Percentiles rank a stretch among this genome's conserved stretches.
Evolutionary conservation across 2,797 vertebrate species (phyloP).

Genomic region (Peromyscus eremicus): DNA sequence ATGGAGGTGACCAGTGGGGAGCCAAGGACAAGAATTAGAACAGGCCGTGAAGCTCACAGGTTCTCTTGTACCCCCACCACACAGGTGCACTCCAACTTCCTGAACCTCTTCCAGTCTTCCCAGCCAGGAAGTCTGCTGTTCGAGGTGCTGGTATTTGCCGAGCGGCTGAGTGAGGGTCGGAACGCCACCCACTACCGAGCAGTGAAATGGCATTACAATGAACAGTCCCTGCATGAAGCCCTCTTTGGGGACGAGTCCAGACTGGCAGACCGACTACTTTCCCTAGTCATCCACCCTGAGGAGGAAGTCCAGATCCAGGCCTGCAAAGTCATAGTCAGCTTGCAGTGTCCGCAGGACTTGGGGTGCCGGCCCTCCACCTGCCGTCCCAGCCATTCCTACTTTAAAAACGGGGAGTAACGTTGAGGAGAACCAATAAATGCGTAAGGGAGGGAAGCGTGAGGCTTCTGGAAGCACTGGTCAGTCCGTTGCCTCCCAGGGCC

Average conservation of each 20-base stretch:
- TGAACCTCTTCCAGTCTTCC: slow-evolving; percentile 69
- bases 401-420: not conserved
- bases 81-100: slow-evolving; percentile 71
- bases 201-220: slow-evolving; percentile 74
- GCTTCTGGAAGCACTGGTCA: not conserved
- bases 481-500: not conserved
- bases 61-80: not conserved
- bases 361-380: not conserved
- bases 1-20: not conserved
- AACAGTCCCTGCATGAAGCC: slow-evolving; percentile 53
- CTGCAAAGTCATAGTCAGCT: slow-evolving; percentile 78
- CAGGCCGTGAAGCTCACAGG: not conserved
- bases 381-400: slow-evolving; percentile 40
- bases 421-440: slow-evolving; percentile 77
- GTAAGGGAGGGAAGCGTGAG: slow-evolving; percentile 47
- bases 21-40: not conserved
- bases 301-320: slow-evolving; percentile 79
- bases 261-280: slow-evolving; percentile 65
- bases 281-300: slow-evolving; percentile 73
- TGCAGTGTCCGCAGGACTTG: not conserved
- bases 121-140: slow-evolving; percentile 56
- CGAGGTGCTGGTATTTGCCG: slow-evolving; percentile 71
- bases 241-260: slow-evolving; percentile 74
- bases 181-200: slow-evolving; percentile 34
- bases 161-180: slow-evolving; percentile 80